Conservation (phyloP, 2,113 vertebrate species). For the Callipepla squamata region DNA sequence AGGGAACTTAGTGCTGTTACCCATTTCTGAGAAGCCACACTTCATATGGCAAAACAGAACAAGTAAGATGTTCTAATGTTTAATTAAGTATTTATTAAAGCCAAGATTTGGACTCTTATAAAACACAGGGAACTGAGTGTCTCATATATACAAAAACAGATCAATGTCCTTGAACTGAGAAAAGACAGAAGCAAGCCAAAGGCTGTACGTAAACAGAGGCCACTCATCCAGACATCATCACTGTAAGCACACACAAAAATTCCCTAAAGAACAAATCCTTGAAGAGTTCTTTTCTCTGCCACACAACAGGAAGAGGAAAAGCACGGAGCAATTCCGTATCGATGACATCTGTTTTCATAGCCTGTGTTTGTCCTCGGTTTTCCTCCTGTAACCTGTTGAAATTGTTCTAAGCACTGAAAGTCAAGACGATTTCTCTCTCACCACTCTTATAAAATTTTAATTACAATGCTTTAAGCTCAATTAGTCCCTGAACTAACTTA, state of each 20-base stretch:
- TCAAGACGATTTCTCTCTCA: not conserved
- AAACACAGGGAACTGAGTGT: not conserved
- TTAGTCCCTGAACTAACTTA: not conserved
- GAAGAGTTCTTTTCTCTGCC: not conserved
- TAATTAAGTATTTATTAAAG: constrained; percentile 9
- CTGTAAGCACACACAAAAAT: not conserved
- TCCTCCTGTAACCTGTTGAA: not conserved
- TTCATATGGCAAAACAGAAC: not conserved
- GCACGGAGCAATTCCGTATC: not conserved
- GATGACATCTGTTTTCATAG: not conserved
- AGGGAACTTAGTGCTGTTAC: not conserved
- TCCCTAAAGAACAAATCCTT: not conserved
- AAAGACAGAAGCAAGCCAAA: constrained; percentile 34
- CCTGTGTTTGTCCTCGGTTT: not conserved
- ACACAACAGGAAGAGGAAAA: not conserved
- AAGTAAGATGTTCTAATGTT: not conserved
- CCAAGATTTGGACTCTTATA: not conserved
- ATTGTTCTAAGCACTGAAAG: not conserved
- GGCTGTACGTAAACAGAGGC: not conserved
- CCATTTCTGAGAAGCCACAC: not conserved
- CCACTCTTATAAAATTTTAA: not conserved
- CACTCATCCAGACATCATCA: not conserved
- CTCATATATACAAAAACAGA: not conserved
- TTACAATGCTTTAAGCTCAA: not conserved
- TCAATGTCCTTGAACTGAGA: not conserved